These are phyloP conservation scores for Drosophila sp. DNA, from an alignment of 1,140 invertebrate genomes.

Conservation along the genomic window DNA sequence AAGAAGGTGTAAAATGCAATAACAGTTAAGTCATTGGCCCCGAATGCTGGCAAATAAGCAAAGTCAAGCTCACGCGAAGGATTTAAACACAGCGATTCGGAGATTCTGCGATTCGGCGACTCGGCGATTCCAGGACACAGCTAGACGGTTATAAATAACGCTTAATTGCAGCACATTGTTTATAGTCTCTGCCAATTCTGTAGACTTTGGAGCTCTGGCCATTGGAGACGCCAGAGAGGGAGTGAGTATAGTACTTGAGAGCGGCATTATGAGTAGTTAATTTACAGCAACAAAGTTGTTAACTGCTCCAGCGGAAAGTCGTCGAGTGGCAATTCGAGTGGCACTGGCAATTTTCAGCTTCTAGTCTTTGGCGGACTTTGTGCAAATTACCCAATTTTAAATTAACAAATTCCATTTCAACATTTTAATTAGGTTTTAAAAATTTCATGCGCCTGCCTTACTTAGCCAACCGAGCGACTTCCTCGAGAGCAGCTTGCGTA, in stretches of 20 bases:
- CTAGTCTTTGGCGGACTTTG: conserved; percentile 50
- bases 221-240: not conserved
- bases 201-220: conserved; percentile 31
- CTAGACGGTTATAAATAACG: conserved; percentile 76
- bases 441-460: conserved; percentile 69
- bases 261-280: conserved; percentile 80
- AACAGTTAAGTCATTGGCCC: conserved; percentile 76
- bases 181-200: conserved; percentile 60
- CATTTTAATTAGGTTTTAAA: conserved; percentile 83
- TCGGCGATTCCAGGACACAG: conserved; percentile 27
- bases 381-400: conserved; percentile 80
- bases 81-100: conserved; percentile 32
- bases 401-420: conserved; percentile 83
- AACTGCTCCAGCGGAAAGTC: conserved; percentile 47
- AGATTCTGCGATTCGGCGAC: conserved; percentile 22
- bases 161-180: conserved; percentile 79
- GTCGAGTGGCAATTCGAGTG: conserved; percentile 22
- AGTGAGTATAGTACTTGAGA: conserved; percentile 27
- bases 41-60: conserved; percentile 52
- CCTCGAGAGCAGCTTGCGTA: conserved; percentile 79
- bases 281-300: conserved; percentile 80
- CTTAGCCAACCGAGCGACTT: conserved; percentile 52
- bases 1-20: conserved; percentile 78
- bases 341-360: conserved; percentile 21
- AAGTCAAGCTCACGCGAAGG: conserved; percentile 11